Conservation (phyloP, 2,113 vertebrate species). For the Albula glossodonta region DNA sequence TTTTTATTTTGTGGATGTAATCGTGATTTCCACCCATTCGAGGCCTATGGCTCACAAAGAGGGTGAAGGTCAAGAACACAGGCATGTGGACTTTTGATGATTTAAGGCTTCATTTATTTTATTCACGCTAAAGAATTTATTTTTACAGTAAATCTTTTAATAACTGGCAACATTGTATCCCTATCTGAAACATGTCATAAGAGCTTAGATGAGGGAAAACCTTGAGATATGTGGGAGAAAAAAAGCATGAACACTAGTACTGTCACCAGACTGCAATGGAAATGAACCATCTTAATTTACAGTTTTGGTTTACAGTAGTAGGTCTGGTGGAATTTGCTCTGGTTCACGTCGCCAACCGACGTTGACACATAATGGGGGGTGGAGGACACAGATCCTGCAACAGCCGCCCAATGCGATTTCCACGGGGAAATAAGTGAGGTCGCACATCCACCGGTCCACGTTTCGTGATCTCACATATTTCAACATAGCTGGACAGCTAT, state of each 20-base stretch:
- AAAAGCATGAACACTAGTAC: constrained; percentile 2
- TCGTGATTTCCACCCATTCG: background rate
- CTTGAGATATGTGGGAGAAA: background rate
- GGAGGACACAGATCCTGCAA: background rate
- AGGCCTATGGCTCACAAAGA: background rate
- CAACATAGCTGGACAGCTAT: background rate
- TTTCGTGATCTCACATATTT: background rate
- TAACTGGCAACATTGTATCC: background rate
- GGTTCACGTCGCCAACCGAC: constrained; percentile 30
- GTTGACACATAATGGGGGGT: background rate
- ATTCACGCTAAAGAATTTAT: background rate
- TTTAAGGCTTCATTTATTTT: background rate
- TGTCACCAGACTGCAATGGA: constrained; percentile 8
- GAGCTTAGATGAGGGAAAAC: background rate
- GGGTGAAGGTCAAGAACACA: background rate
- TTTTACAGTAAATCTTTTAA: background rate
- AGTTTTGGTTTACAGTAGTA: constrained; percentile 35
- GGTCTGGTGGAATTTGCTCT: constrained; percentile 40
- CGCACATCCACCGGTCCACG: background rate
- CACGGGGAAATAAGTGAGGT: background rate
- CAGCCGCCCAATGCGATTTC: background rate
- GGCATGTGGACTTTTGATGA: background rate
- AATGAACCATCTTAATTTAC: constrained; percentile 54
- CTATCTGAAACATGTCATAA: background rate
- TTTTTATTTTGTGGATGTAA: background rate